These are phyloP conservation scores for Acanthaster planci DNA, from an alignment of 35 echinoderm and acorn worm genomes.

Conservation along the genomic window DNA sequence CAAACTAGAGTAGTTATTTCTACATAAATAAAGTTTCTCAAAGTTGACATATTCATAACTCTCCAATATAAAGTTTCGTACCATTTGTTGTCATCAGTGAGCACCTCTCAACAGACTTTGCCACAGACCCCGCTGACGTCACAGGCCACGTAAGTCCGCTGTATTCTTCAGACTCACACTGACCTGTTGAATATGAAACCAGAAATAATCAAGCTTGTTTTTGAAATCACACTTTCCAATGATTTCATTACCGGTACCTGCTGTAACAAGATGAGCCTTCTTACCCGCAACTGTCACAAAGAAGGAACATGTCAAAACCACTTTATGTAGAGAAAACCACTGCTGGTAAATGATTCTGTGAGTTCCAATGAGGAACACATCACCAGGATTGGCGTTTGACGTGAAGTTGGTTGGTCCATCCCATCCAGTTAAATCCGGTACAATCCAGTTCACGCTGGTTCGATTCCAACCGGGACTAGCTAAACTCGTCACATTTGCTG, in stretches of 20 bases:
- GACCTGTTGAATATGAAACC: too few relatives aligned
- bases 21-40: not conserved
- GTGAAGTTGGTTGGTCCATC: not conserved
- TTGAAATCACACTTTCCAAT: too few relatives aligned
- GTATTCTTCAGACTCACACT: too few relatives aligned
- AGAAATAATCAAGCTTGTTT: too few relatives aligned
- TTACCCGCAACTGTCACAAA: not conserved
- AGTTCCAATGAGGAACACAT: not conserved
- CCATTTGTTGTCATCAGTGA: not conserved
- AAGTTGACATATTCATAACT: not conserved
- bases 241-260: too few relatives aligned
- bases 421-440: not conserved
- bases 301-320: not conserved
- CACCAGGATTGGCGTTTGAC: not conserved
- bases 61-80: too few relatives aligned
- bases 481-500: not conserved
- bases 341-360: not conserved
- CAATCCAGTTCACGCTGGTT: slow-evolving; percentile 2
- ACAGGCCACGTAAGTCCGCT: not conserved
- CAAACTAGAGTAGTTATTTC: not conserved
- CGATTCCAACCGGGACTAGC: not conserved
- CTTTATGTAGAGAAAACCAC: not conserved
- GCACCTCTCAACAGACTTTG: not conserved
- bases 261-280: not conserved
- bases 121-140: not conserved